A percentile compares a stretch with the other conserved stretches of the same genome.
Evolutionary conservation across 2,888 invertebrate genomes (phyloP).

Genomic region (Alentia gelatinosa): DNA sequence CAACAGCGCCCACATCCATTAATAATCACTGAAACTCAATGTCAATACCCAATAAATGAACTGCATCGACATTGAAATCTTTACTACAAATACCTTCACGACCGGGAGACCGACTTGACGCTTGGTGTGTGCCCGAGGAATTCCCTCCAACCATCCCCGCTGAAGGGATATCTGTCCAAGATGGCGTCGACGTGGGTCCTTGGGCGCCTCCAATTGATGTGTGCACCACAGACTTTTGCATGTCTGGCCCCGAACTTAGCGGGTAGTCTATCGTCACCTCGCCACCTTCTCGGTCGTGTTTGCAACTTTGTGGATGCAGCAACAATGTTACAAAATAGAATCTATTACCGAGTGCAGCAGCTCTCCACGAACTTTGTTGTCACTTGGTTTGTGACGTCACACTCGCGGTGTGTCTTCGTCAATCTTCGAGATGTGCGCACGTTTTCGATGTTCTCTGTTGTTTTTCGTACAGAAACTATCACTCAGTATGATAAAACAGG

Average conservation of each 20-base stretch:
- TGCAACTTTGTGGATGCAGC: slow-evolving; percentile 38
- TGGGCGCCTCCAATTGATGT: slow-evolving; percentile 49
- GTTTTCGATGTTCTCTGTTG: slow-evolving; percentile 1
- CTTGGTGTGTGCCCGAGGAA: slow-evolving; percentile 41
- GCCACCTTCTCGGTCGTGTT: slow-evolving; percentile 21
- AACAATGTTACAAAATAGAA: background rate
- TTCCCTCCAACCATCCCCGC: slow-evolving; percentile 41
- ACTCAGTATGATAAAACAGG: background rate
- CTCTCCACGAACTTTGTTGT: slow-evolving; percentile 57
- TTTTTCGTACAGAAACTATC: background rate
- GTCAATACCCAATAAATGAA: background rate
- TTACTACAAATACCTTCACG: slow-evolving; percentile 54
- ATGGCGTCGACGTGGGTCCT: slow-evolving; percentile 59
- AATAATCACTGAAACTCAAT: background rate
- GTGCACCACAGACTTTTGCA: slow-evolving; percentile 56
- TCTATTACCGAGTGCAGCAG: background rate
- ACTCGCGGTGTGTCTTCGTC: slow-evolving; percentile 53
- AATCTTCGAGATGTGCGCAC: slow-evolving; percentile 56
- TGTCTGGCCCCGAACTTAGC: slow-evolving; percentile 47
- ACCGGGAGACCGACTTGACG: slow-evolving; percentile 40
- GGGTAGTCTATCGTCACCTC: slow-evolving; percentile 47
- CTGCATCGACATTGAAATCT: background rate
- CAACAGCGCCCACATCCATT: background rate
- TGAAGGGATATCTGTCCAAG: slow-evolving; percentile 51
- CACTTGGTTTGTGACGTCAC: slow-evolving; percentile 57